Evolutionary conservation across 2,888 invertebrate genomes (phyloP).

Genomic region (Agrotis segetum): DNA sequence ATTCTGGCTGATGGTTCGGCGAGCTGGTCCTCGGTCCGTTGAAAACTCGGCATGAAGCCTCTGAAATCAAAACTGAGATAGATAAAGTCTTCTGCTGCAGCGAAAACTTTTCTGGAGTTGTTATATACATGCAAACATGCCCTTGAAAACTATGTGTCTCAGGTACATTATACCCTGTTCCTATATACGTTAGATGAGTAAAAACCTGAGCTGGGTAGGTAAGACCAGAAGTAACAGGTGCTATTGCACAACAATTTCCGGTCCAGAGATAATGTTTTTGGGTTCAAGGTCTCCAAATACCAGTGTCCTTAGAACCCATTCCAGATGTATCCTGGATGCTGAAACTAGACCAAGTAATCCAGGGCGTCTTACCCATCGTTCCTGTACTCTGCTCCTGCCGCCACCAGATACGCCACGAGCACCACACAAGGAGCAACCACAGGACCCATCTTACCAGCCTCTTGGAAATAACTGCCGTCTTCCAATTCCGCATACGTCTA

Average conservation of each 20-base stretch:
- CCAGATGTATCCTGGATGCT: not conserved
- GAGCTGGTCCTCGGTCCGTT: conserved; percentile 87
- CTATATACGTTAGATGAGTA: not conserved
- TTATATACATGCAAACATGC: not conserved
- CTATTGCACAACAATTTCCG: not conserved
- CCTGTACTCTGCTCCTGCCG: conserved; percentile 77
- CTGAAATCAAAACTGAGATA: conserved; percentile 79
- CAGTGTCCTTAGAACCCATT: not conserved
- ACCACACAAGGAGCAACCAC: conserved; percentile 66
- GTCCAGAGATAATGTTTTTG: too few species aligned
- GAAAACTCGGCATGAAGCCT: conserved; percentile 85
- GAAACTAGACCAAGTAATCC: conserved; percentile 1
- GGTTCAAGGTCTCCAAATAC: not conserved
- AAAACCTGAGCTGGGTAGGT: not conserved
- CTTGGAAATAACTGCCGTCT: conserved; percentile 75
- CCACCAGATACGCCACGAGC: conserved; percentile 58
- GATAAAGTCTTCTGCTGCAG: conserved; percentile 39
- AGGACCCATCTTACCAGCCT: conserved; percentile 76
- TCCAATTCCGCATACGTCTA: conserved; percentile 79
- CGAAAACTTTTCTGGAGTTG: not conserved
- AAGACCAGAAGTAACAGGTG: not conserved
- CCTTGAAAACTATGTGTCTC: not conserved
- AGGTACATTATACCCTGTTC: not conserved
- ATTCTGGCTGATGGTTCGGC: conserved; percentile 86
- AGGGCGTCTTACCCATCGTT: conserved; percentile 82